Evolutionary conservation across 2,113 vertebrate species (phyloP), one percentile per base, ranked within the genome.

Genomic region (Passer domesticus): DNA sequence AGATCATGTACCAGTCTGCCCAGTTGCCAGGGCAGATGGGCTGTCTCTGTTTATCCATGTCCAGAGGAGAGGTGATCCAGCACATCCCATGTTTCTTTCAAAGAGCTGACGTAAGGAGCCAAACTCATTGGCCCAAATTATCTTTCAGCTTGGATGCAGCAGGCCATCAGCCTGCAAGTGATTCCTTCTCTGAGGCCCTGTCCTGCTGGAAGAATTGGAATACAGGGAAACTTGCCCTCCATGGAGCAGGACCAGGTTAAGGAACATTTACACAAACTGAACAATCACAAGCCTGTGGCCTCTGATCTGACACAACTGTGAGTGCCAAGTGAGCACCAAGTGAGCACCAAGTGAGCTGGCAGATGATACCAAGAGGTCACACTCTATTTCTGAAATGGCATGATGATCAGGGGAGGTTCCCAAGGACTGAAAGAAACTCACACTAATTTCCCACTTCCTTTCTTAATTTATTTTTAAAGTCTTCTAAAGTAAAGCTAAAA

Each of bases 241-340:
- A 8, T 23, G 59, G 49, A 55, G 59, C 18, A 74, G 69, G 59
- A 22, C 23, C 49, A 47, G 22, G 59, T 23, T 39, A 12, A 74
- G n/a, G 82, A 47, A 47, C 49, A n/a, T 23, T 64, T 39, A 8
- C 59, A 73, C n/a, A 39, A 15, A 55, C 28, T 47, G 69, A 55
- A n/a, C 41, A 10, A 8, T 15, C 33, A 44, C 33, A 39, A 46
- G 8, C 5, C 49, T 47, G 1, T 19, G n/a, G n/a, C 59, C 59
- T 53, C 28, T 55, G 49, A 28, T 55, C 59, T 0, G 0, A 47
- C 41, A 84, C 28, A 39, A 23, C 18, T 0, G 0, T 13, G 41
- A 39, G 41, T 28, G 49, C 22, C 58, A 11, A 27, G 27, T 33
- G 41, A 39, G n/a, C 5, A 37, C 22, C 58, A 11, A 27, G 27